phyloP scores from a whole-genome alignment of 35 echinoderm and acorn worm species.

The Anneissia japonica region DNA sequence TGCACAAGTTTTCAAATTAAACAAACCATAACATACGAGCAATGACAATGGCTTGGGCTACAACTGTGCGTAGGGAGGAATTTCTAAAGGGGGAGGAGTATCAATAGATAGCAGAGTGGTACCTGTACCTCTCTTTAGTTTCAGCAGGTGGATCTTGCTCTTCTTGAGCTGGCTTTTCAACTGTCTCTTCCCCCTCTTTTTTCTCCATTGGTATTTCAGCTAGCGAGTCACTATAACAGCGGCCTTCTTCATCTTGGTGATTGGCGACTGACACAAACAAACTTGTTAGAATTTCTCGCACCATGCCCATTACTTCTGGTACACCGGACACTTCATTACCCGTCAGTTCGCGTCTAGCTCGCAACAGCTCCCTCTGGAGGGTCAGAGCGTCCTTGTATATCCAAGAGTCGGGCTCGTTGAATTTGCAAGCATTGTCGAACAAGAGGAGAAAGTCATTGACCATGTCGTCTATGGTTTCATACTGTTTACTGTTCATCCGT shows the following conservation, averaged over 20 bases:
- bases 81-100: neutral
- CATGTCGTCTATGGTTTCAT: slow-evolving; percentile 90
- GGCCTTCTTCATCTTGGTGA: slow-evolving; percentile 92
- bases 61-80: neutral
- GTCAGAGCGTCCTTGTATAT: slow-evolving; percentile 98
- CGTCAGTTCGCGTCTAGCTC: slow-evolving; percentile 78
- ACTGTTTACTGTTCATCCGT: slow-evolving; percentile 56
- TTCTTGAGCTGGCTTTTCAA: neutral
- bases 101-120: neutral
- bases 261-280: slow-evolving; percentile 92
- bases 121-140: neutral
- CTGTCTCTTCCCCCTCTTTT: slow-evolving; percentile 24
- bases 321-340: slow-evolving; percentile 91
- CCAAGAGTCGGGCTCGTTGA: slow-evolving; percentile 89
- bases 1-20: neutral
- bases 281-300: slow-evolving; percentile 88
- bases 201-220: slow-evolving; percentile 84
- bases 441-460: slow-evolving; percentile 93
- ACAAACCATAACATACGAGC: neutral
- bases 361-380: slow-evolving; percentile 77
- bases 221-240: slow-evolving; percentile 90
- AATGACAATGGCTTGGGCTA: neutral
- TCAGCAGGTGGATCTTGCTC: neutral
- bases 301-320: slow-evolving; percentile 77
- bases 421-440: slow-evolving; percentile 99